Percentiles rank a stretch among this genome's conserved stretches.
Evolutionary conservation across 1,140 invertebrate species (phyloP).

Genomic region (Neodiprion virginianus): DNA sequence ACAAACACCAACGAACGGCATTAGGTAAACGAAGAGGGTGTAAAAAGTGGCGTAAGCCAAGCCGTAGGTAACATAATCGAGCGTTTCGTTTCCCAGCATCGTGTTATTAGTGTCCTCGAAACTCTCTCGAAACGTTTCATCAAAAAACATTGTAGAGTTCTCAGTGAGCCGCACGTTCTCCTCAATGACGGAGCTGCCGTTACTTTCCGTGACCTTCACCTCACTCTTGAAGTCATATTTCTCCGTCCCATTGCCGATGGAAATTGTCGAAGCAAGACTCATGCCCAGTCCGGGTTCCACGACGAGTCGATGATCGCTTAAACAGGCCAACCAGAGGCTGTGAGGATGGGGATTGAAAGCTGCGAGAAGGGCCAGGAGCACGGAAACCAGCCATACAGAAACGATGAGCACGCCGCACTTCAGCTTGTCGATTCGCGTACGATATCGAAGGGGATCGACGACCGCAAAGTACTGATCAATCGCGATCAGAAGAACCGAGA

Average conservation of each 20-base stretch:
- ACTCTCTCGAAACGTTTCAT: not conserved
- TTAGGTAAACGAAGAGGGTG: slow-evolving; percentile 67
- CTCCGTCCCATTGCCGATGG: slow-evolving; percentile 22
- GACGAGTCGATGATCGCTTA: not conserved
- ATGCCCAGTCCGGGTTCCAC: not conserved
- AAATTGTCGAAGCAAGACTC: not conserved
- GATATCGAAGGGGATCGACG: slow-evolving; percentile 85
- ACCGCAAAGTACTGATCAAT: slow-evolving; percentile 89
- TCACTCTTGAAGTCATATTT: slow-evolving; percentile 19
- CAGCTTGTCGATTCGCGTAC: slow-evolving; percentile 76
- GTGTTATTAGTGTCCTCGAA: slow-evolving; percentile 4
- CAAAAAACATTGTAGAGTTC: slow-evolving; percentile 28
- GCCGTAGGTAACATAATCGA: slow-evolving; percentile 42
- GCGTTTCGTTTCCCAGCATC: not conserved
- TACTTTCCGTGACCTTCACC: slow-evolving; percentile 15
- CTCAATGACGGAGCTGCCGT: slow-evolving; percentile 13
- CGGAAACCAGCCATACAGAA: slow-evolving; percentile 70
- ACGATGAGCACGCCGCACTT: slow-evolving; percentile 75
- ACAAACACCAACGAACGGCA: slow-evolving; percentile 71
- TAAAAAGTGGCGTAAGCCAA: slow-evolving; percentile 59
- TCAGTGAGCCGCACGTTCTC: slow-evolving; percentile 18
- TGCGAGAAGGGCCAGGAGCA: slow-evolving; percentile 63
- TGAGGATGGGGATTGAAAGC: slow-evolving; percentile 62
- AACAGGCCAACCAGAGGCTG: slow-evolving; percentile 62
- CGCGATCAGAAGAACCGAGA: slow-evolving; percentile 82